Base-by-base conservation (phyloP, 2,113 vertebrate species). In the chimpanzee (Pan troglodytes) region DNA sequence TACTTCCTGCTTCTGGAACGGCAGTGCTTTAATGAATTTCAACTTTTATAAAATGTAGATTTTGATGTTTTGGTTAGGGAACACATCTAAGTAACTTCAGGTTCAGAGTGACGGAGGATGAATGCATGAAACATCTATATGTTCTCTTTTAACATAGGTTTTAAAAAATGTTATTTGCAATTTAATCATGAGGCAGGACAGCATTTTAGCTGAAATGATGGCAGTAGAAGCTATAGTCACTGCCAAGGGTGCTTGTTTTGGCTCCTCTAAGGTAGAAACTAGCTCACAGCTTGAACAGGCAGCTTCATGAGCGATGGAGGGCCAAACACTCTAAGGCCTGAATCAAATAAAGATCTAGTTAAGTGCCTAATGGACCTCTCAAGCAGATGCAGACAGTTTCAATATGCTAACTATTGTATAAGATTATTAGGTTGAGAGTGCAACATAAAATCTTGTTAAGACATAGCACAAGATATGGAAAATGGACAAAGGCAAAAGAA, bases 311-410 rank as follows among this genome's bases (percentile, higher is more conserved):
- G 86, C 80, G 57, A 75, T 4, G 18, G 43, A 84, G 72, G 76
- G 92, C 90, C 94, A 94, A 90, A 52, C 48, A 45, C 67, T 95
- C 17, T 23, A 45, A 94, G 85, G 85, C 57, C n/a, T 72, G 40
- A 97, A 82, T 92, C 82, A 84, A 93, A 86, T 79, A 88, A 86
- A 90, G 80, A 45, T 68, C 40, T 45, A 88, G 88, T 94, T 79
- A 91, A 96, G 61, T 64, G 89, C 50, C 45, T 95, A 92, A 81
- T 88, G 97, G 92, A 95, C 73, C 78, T 88, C 12, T 97, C 70
- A 78, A 80, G 67, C 94, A 78, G 85, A 76, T 90, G 38, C 70
- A n/a, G 85, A 92, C 50, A 40, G 55, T 88, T 92, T 94, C 83
- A 45, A 78, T 82, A 76, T 94, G 87, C 55, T 94, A 85, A 90